A percentile compares a stretch with the other conserved stretches of the same genome.
Conservation (phyloP, 2,797 vertebrate species). For the Chiroxiphia lanceolata region DNA sequence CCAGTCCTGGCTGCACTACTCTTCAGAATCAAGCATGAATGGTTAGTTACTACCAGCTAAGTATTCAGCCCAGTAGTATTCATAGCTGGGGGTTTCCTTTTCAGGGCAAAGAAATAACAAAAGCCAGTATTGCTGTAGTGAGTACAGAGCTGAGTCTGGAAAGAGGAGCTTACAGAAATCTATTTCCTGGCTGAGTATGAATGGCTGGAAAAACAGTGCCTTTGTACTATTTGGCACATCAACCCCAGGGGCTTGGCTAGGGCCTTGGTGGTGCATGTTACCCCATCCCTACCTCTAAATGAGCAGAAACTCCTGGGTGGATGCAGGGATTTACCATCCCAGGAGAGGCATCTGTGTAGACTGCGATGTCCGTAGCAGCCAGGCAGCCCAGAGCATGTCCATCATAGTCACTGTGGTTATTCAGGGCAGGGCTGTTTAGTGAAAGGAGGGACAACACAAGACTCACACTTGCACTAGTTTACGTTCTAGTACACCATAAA, state of each 20-base stretch:
- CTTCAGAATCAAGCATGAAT: not conserved
- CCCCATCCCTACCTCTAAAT: not conserved
- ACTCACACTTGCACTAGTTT: not conserved
- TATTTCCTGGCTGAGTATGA: not conserved
- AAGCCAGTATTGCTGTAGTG: not conserved
- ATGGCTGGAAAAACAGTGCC: not conserved
- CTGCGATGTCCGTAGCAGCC: not conserved
- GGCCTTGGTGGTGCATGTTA: not conserved
- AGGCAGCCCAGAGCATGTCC: not conserved
- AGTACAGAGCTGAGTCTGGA: not conserved
- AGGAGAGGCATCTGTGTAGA: not conserved
- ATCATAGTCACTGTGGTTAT: not conserved
- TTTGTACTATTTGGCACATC: not conserved
- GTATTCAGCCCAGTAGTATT: not conserved
- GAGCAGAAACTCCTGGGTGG: not conserved
- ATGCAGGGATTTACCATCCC: not conserved
- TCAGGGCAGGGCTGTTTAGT: not conserved
- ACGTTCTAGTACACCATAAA: not conserved
- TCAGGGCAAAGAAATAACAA: not conserved
- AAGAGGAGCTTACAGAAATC: not conserved
- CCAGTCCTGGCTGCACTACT: not conserved
- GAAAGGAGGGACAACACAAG: not conserved
- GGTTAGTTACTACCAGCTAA: not conserved
- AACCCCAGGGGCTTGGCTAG: not conserved
- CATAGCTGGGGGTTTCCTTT: not conserved